These are phyloP conservation scores for Lepus americanus DNA, from an alignment of 2,113 vertebrate genomes.

Conservation along the genomic window DNA sequence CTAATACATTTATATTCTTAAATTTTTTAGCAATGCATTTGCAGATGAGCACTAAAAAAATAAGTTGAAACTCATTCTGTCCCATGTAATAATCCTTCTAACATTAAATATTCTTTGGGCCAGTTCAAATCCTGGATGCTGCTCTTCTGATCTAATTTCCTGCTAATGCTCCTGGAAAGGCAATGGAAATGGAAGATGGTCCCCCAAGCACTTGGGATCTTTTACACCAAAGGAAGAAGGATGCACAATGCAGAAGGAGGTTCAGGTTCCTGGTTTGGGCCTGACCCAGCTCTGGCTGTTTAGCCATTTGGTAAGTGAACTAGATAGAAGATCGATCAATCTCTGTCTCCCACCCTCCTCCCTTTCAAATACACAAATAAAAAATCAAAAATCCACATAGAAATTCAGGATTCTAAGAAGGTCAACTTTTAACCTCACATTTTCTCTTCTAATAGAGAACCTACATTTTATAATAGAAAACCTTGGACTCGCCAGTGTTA, in stretches of 20 bases:
- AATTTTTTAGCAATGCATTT: neutral
- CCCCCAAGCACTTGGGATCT: too few species aligned
- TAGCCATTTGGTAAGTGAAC: too few species aligned
- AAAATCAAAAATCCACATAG: slow-evolving; percentile 37
- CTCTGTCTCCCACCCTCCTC: too few species aligned
- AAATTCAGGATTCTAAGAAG: slow-evolving; percentile 56
- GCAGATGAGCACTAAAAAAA: neutral
- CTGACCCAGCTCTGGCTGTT: too few species aligned
- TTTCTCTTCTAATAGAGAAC: slow-evolving; percentile 79
- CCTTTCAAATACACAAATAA: neutral
- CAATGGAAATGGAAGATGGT: too few species aligned
- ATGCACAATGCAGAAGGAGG: too few species aligned
- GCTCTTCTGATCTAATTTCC: too few species aligned
- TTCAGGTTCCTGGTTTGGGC: too few species aligned
- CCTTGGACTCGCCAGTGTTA: slow-evolving; percentile 97
- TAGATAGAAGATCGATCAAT: too few species aligned
- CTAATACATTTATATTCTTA: neutral
- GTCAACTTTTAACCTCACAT: slow-evolving; percentile 77
- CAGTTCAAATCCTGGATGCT: too few species aligned
- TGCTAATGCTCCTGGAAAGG: too few species aligned
- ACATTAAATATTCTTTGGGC: neutral
- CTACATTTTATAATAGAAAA: slow-evolving; percentile 99
- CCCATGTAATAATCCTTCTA: slow-evolving; percentile 7
- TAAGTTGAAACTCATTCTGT: slow-evolving; percentile 43
- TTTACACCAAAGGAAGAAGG: too few species aligned